These are phyloP conservation scores for Tyrannus savana DNA, from an alignment of 2,113 vertebrate species.

Conservation along the genomic window DNA sequence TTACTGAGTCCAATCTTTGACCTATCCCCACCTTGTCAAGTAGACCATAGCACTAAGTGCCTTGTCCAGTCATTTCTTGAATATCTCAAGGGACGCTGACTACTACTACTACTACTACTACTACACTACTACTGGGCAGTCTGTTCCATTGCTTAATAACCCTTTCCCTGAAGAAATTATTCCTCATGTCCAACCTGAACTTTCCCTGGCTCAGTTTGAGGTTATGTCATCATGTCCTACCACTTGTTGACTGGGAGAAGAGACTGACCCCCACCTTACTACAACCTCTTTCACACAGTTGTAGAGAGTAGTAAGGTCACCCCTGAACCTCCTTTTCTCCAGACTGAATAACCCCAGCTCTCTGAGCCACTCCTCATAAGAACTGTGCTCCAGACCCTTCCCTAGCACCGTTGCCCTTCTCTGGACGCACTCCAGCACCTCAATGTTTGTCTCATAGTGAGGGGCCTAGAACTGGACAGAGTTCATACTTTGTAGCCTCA, in stretches of 20 bases:
- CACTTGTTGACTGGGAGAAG: background rate
- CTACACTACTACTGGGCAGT: too few relatives aligned
- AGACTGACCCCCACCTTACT: background rate
- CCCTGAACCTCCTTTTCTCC: background rate
- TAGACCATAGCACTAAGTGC: background rate
- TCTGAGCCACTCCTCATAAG: background rate
- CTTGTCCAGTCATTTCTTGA: background rate
- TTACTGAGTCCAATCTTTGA: background rate
- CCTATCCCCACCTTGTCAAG: background rate
- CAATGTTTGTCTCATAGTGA: background rate
- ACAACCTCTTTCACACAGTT: background rate
- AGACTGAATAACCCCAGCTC: background rate
- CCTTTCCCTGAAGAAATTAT: background rate
- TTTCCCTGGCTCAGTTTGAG: background rate
- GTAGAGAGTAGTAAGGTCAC: background rate
- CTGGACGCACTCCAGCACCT: background rate
- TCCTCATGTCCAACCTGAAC: background rate
- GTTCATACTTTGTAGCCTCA: too few relatives aligned
- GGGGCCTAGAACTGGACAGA: background rate
- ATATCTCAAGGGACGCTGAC: background rate
- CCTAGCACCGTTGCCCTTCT: accelerated
- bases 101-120: too few relatives aligned
- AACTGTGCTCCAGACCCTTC: background rate
- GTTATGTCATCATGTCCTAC: background rate
- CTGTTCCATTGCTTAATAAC: background rate